Conservation (phyloP, 2,888 invertebrate species). For the Dicyrtoma fusca region DNA sequence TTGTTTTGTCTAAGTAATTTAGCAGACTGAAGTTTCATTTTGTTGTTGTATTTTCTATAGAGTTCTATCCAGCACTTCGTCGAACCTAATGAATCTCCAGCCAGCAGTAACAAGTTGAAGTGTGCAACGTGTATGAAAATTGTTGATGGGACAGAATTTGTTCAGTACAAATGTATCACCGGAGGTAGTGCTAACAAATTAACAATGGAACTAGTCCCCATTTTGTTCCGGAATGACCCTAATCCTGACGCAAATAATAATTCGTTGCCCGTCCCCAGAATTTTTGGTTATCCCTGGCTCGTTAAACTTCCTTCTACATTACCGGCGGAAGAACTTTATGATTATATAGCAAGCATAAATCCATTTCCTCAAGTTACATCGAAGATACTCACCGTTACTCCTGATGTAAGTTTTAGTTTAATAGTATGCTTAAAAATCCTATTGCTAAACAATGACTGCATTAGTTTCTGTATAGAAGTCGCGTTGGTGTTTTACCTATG, state of each 20-base stretch:
- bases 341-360: slow-evolving; percentile 62
- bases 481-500: too few relatives aligned
- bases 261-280: slow-evolving; percentile 46
- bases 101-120: slow-evolving; percentile 58
- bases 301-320: slow-evolving; percentile 65
- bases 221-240: slow-evolving; percentile 64
- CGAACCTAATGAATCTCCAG: not conserved
- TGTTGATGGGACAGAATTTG: slow-evolving; percentile 61
- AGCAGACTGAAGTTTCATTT: too few relatives aligned
- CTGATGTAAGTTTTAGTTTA: slow-evolving; percentile 46
- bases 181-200: slow-evolving; percentile 34
- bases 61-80: slow-evolving; percentile 51
- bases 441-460: too few relatives aligned
- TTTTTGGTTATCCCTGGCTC: slow-evolving; percentile 65
- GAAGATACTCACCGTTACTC: slow-evolving; percentile 41
- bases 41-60: slow-evolving; percentile 42
- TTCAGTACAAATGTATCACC: slow-evolving; percentile 58
- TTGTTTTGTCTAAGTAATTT: too few relatives aligned
- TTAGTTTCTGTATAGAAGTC: too few relatives aligned
- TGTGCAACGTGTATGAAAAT: slow-evolving; percentile 62
- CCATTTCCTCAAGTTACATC: slow-evolving; percentile 59
- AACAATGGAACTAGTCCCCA: slow-evolving; percentile 59
- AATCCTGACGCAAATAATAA: slow-evolving; percentile 62
- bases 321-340: slow-evolving; percentile 62
- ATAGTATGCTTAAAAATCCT: too few relatives aligned